Conservation (phyloP, 2,797 vertebrate genomes). For the Hypotaenidia philippensis region DNA sequence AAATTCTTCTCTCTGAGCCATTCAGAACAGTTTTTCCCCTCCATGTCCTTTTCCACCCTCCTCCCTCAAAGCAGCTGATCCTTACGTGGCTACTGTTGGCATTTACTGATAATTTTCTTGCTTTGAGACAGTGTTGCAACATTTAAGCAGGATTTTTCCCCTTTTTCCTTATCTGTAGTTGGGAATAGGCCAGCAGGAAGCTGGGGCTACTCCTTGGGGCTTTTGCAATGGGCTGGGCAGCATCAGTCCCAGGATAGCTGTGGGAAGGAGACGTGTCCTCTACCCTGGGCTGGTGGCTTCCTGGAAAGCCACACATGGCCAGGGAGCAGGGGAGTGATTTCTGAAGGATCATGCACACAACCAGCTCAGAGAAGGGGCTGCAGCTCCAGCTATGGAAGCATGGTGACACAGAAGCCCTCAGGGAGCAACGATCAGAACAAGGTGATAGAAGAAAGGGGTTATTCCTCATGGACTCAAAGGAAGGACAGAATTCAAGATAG, state of each 20-base stretch:
- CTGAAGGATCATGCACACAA: background rate
- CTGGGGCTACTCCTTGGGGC: background rate
- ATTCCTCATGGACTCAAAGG: background rate
- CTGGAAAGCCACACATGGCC: background rate
- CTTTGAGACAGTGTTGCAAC: background rate
- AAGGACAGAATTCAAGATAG: background rate
- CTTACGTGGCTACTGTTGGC: background rate
- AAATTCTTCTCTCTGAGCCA: background rate
- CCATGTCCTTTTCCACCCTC: background rate
- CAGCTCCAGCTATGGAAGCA: background rate
- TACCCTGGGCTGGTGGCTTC: background rate
- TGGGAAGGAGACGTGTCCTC: background rate
- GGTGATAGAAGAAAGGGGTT: background rate
- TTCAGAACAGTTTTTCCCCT: background rate
- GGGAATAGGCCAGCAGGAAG: background rate
- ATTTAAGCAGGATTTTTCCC: background rate
- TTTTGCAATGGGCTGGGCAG: background rate
- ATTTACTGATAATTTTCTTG: background rate
- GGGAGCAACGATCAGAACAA: background rate
- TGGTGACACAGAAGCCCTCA: background rate
- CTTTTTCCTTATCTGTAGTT: background rate
- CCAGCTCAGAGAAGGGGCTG: background rate
- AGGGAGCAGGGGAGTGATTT: rapidly evolving
- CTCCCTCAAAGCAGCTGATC: background rate
- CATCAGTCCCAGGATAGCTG: background rate